phyloP scores from a whole-genome alignment of 2,797 vertebrate genomes.

The Selene dorsalis region DNA sequence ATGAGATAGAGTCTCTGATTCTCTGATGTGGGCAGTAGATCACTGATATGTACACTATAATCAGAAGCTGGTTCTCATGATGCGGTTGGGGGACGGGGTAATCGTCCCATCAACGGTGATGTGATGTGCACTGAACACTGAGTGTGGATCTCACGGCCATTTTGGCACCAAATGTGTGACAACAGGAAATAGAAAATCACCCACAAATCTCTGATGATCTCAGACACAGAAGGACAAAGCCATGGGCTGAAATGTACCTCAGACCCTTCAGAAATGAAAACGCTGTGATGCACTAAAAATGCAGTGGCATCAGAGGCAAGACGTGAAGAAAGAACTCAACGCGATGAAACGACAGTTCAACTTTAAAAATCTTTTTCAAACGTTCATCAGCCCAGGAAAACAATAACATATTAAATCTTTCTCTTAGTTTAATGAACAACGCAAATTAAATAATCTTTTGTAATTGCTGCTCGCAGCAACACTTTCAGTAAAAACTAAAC shows the following conservation, averaged over 20 bases:
- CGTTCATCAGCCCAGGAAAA: constrained; percentile 74
- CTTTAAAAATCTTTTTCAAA: constrained; percentile 70
- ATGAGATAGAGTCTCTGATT: constrained; percentile 29
- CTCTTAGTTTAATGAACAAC: constrained; percentile 78
- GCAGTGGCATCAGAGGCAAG: constrained; percentile 39
- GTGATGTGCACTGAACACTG: background rate
- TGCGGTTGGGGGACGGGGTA: background rate
- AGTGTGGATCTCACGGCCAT: constrained; percentile 19
- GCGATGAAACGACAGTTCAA: constrained; percentile 75
- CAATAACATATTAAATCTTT: constrained; percentile 63
- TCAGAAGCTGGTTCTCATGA: constrained; percentile 10
- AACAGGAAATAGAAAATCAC: constrained; percentile 18
- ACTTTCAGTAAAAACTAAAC: constrained; percentile 85
- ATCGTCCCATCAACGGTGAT: constrained; percentile 1
- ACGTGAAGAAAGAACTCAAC: constrained; percentile 68
- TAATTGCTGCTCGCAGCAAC: constrained; percentile 97
- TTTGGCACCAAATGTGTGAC: constrained; percentile 58
- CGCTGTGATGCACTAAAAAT: constrained; percentile 15
- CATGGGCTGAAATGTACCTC: constrained; percentile 35
- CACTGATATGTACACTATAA: constrained; percentile 40
- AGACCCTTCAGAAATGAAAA: constrained; percentile 28
- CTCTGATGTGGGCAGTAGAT: constrained; percentile 27
- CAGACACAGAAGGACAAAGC: constrained; percentile 67
- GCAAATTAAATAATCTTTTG: constrained; percentile 91
- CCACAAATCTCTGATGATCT: constrained; percentile 21